These are phyloP conservation scores for Trachelus iudaicus DNA, from an alignment of 2,888 invertebrate species.

Conservation along the genomic window DNA sequence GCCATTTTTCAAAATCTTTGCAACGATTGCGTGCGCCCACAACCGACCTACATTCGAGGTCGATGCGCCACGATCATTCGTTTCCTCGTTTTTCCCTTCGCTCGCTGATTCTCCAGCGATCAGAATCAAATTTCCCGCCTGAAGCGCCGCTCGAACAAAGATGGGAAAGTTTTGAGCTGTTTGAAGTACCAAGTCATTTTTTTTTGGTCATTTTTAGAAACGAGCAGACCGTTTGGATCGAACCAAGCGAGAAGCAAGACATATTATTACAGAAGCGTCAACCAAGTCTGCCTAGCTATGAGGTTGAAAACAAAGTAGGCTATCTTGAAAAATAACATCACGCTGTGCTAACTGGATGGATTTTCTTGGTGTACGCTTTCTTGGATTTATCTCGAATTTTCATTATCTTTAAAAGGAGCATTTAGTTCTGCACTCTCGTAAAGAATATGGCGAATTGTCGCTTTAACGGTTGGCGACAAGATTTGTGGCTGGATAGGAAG, in stretches of 20 bases:
- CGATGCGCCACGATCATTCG: conserved; percentile 49
- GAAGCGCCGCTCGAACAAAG: neutral
- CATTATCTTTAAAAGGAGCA: neutral
- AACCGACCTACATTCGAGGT: conserved; percentile 64
- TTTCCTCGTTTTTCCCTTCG: neutral
- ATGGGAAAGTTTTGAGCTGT: neutral
- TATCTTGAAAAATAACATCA: neutral
- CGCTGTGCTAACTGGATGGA: neutral
- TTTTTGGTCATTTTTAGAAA: neutral
- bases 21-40: conserved; percentile 65
- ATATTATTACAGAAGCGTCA: neutral
- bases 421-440: neutral
- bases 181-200: neutral
- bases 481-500: neutral
- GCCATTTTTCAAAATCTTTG: conserved; percentile 63
- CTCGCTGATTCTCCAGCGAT: neutral
- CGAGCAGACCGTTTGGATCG: neutral
- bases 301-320: neutral
- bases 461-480: neutral
- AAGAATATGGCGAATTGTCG: neutral
- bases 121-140: neutral
- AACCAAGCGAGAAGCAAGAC: neutral
- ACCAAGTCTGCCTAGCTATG: neutral
- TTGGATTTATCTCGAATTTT: neutral
- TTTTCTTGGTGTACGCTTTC: neutral